phyloP scores from a whole-genome alignment of 1,140 invertebrate species.

The Drosophila ambigua region DNA sequence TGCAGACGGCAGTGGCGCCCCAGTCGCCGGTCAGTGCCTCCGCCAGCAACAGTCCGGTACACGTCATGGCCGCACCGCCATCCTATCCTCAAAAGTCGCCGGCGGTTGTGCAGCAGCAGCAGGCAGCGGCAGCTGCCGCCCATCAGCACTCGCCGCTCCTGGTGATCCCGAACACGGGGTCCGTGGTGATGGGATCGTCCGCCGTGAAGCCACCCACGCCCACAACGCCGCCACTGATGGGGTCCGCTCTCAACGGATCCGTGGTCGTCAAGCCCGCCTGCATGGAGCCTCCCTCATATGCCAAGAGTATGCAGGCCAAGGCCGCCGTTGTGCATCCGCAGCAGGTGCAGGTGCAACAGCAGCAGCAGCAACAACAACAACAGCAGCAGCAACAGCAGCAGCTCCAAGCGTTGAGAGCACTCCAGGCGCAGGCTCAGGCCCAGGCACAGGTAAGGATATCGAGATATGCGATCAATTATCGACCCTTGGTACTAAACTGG shows the following conservation, averaged over 20 bases:
- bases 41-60: constrained; percentile 85
- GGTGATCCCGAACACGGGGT: constrained; percentile 46
- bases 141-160: constrained; percentile 84
- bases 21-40: constrained; percentile 87
- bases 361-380: constrained; percentile 74
- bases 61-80: constrained; percentile 87
- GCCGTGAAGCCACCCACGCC: constrained; percentile 84
- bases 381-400: constrained; percentile 78
- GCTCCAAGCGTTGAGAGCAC: constrained; percentile 67
- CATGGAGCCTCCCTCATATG: constrained; percentile 95
- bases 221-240: constrained; percentile 85
- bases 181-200: constrained; percentile 20
- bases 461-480: no score
- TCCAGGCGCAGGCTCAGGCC: constrained; percentile 53
- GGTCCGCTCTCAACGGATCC: constrained; percentile 61
- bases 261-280: constrained; percentile 86
- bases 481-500: no score
- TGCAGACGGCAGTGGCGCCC: constrained; percentile 96
- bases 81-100: constrained; percentile 87
- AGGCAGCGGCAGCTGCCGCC: constrained; percentile 74
- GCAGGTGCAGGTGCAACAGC: constrained; percentile 82
- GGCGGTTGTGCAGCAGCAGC: constrained; percentile 85
- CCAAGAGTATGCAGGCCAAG: constrained; percentile 94
- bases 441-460: constrained; percentile 24
- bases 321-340: constrained; percentile 86